Evolutionary conservation across 2,888 invertebrate genomes (phyloP).

Genomic region (Eudasyphora cyanicolor): DNA sequence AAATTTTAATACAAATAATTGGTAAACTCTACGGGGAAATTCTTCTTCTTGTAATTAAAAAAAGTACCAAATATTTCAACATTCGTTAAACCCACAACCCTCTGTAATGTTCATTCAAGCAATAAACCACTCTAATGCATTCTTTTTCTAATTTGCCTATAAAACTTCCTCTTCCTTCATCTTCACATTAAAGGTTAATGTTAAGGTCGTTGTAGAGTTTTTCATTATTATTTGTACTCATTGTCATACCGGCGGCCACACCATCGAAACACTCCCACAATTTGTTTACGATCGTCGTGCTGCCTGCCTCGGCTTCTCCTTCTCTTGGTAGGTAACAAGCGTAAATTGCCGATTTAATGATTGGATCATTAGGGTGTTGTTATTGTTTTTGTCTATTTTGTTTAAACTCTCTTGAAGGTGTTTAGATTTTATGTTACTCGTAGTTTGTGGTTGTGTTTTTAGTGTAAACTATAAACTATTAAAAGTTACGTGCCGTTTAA

Average conservation of each 20-base stretch:
- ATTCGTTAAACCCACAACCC: no score
- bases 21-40: no score
- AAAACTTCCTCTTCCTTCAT: not conserved
- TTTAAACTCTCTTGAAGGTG: not conserved
- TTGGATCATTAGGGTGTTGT: not conserved
- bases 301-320: no score
- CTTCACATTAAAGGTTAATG: not conserved
- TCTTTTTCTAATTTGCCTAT: no score
- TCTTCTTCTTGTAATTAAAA: no score
- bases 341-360: not conserved
- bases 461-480: not conserved
- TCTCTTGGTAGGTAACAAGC: not conserved
- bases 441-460: not conserved
- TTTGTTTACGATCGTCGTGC: not conserved
- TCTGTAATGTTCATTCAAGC: no score
- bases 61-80: no score
- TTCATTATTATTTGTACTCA: not conserved
- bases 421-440: not conserved
- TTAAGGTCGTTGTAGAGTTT: not conserved
- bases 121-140: no score
- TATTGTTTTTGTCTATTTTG: not conserved
- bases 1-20: no score
- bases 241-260: not conserved
- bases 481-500: not conserved
- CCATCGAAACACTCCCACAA: constrained; percentile 10